Evolutionary conservation across 2,797 vertebrate genomes (phyloP), one percentile per base, ranked within the genome.

Genomic region (Liasis olivaceus): DNA sequence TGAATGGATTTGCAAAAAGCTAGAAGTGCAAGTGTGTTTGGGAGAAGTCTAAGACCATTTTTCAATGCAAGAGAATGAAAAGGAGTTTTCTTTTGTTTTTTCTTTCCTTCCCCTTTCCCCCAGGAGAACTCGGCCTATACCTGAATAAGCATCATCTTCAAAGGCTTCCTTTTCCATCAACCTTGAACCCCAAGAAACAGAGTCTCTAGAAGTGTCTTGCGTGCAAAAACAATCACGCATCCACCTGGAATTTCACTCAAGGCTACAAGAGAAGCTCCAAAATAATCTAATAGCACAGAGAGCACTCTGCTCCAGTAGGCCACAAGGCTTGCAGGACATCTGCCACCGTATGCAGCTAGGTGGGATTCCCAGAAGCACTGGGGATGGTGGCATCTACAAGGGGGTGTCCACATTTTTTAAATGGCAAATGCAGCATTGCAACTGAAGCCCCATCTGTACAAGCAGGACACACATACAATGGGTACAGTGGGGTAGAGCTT

Each of bases 221-320:
- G 47, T 7, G 6, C 36, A 8, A 72, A 84, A 84, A 31, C 8
- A 64, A 42, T 36, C 62, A 66, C 3, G 28, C 85, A 77, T 62
- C 51, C 1, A 42, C n/a, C 56, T 58, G 47, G 20, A 31, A 58
- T 69, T 92, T 94, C 93, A 91, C 47, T 2, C 31, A 36, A 92
- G 89, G 93, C 63, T 89, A 42, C 42, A 12, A 72, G 87, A 62
- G 56, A 77, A 87, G 36, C 89, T 88, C 42, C 20, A 93, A 62
- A 13, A 86, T 47, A 66, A 62, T 87, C 58, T 87, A 91, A 81
- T 81, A 36, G 9, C 11, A 1, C 85, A 59, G 8, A 8, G 9
- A 47, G 22, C 60, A 77, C 54, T 59, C 64, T 66, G 31, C 59
- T 60, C 64, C 60, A 17, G 66, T 85, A 90, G 59, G 59, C 84